Base-by-base conservation (phyloP, 2,797 vertebrate species). In the Danio jaintianensis region DNA sequence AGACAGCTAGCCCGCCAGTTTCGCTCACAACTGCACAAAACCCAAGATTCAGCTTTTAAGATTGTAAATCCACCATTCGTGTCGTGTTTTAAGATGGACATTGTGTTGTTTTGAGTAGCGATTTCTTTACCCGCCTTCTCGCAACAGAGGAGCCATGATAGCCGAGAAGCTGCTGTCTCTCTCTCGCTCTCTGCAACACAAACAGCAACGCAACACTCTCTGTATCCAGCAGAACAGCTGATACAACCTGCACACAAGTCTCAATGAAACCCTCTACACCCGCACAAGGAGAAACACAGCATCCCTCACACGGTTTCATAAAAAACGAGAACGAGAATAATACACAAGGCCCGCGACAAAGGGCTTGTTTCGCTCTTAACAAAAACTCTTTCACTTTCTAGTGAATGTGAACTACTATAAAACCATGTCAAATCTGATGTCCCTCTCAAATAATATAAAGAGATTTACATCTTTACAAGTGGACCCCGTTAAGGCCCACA, bases 91-190 rank as follows among this genome's bases (percentile, higher is more conserved):
- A 6, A 55, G 7, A 56, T 16, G 16, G 16, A 18, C 53, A 18
- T 1, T 20, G 59, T 80, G 82, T 80, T 85, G 85, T 79, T 75
- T 55, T 7, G 18, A 81, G 82, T 68, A 78, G 78, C 82, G 86
- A 83, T 53, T 86, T 88, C 68, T 66, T 78, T 79, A 82, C 84
- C 89, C 78, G 89, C 89, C 84, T 86, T 89, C 91, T 86, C 89
- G 89, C 75, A 84, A 85, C 86, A 87, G 82, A 83, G 38, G 7
- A 82, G 78, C 91, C 90, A 84, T 87, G 89, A 86, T 85, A 83
- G 89, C 91, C 78, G 72, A 68, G 42, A 84, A 86, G 87, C 90
- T 88, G 90, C 90, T 84, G n/a, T n/a, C n/a, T n/a, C 29, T 29
- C 29, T 29, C 29, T n/a, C 78, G 80, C 42, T 78, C 78, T 68